Evolutionary conservation across 2,888 invertebrate species (phyloP).

Genomic region (Clusia tigrina): DNA sequence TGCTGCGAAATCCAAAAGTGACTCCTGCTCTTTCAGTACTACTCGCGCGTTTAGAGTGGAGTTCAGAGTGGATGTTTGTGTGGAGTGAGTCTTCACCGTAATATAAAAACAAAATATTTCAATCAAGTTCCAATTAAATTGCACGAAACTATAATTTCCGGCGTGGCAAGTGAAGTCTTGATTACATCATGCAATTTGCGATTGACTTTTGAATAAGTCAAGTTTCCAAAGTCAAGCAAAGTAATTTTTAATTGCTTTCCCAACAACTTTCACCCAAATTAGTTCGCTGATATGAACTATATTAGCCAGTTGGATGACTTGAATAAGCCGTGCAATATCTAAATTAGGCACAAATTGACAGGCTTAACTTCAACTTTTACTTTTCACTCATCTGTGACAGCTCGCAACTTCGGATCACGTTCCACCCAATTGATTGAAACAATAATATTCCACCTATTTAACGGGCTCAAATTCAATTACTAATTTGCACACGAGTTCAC

Average conservation of each 20-base stretch:
- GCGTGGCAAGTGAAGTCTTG: neutral
- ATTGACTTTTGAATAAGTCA: neutral
- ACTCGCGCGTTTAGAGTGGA: too few relatives aligned
- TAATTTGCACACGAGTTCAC: constrained; percentile 9
- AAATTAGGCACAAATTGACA: too few relatives aligned
- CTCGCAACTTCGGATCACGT: neutral
- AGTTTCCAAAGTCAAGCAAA: neutral
- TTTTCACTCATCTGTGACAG: neutral
- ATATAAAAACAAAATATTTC: constrained; percentile 1
- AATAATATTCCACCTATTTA: neutral
- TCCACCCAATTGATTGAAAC: too few relatives aligned
- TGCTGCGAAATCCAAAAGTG: too few relatives aligned
- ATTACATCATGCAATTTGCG: neutral
- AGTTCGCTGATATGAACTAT: neutral
- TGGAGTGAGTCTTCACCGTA: neutral
- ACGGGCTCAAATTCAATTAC: constrained; percentile 4
- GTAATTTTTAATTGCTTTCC: neutral
- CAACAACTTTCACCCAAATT: too few relatives aligned
- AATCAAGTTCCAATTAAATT: neutral
- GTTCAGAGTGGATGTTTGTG: too few relatives aligned
- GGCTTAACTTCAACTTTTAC: too few relatives aligned
- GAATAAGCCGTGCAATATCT: too few relatives aligned
- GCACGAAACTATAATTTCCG: constrained; percentile 7
- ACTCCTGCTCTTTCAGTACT: too few relatives aligned
- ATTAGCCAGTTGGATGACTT: too few relatives aligned